These are phyloP conservation scores for Anoplopoma fimbria DNA, from an alignment of 2,113 vertebrate genomes.

Conservation along the genomic window DNA sequence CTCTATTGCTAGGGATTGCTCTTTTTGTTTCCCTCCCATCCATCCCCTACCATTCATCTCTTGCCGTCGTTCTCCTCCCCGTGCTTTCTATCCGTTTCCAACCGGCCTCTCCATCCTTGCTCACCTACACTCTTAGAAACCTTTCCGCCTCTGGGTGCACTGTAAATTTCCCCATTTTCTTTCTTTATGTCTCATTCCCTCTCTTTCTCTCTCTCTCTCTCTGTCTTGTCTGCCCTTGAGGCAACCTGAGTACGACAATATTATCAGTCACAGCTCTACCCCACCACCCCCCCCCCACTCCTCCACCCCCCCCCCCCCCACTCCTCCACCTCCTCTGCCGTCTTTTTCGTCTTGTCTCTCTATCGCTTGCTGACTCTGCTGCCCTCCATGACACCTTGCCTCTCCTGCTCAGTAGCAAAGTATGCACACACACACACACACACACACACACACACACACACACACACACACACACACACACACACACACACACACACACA, in stretches of 20 bases:
- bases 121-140: conserved; percentile 55
- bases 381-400: conserved; percentile 65
- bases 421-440: conserved; percentile 16
- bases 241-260: conserved; percentile 74
- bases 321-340: conserved; percentile 26
- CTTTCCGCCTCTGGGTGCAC: conserved; percentile 57
- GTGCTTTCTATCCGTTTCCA: conserved; percentile 22
- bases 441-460: conserved; percentile 1
- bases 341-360: conserved; percentile 51
- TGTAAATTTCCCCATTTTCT: conserved; percentile 65
- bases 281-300: conserved; percentile 48
- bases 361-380: conserved; percentile 57
- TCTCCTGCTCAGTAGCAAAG: conserved; percentile 21
- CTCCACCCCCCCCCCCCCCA: background rate
- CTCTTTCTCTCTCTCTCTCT: conserved; percentile 46
- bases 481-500: conserved; percentile 5
- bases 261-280: conserved; percentile 77
- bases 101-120: conserved; percentile 49
- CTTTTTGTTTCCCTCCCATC: conserved; percentile 34
- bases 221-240: conserved; percentile 74
- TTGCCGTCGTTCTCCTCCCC: conserved; percentile 9
- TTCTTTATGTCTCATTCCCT: conserved; percentile 57
- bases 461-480: conserved; percentile 12
- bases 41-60: conserved; percentile 33
- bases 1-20: conserved; percentile 1